A percentile compares a stretch with the other conserved stretches of the same genome.
These are phyloP conservation scores for Rutilus rutilus DNA, from an alignment of 2,113 vertebrate genomes.

Conservation along the genomic window DNA sequence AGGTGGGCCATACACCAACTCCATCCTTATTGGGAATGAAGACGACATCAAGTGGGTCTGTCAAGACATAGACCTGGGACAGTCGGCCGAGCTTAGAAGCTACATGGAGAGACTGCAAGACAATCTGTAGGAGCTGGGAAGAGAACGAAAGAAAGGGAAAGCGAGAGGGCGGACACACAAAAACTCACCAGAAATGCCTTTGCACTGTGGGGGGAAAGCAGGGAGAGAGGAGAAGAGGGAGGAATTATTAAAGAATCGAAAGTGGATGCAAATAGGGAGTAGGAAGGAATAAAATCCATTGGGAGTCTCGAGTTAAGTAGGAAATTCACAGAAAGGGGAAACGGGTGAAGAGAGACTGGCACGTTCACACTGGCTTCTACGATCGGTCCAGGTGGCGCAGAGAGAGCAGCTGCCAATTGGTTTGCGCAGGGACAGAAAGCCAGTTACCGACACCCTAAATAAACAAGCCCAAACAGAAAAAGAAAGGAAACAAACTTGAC, in stretches of 20 bases:
- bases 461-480: conserved; percentile 26
- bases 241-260: not conserved
- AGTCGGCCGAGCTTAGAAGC: conserved; percentile 89
- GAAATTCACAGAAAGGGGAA: conserved; percentile 14
- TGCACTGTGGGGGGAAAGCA: conserved; percentile 60
- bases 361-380: not conserved
- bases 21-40: conserved; percentile 88
- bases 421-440: conserved; percentile 23
- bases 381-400: conserved; percentile 15
- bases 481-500: conserved; percentile 46
- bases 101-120: conserved; percentile 98
- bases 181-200: conserved; percentile 84
- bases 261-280: conserved; percentile 39
- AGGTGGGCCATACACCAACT: conserved; percentile 87
- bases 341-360: conserved; percentile 23
- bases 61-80: conserved; percentile 92
- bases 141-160: conserved; percentile 69
- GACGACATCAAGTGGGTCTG: conserved; percentile 98
- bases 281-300: conserved; percentile 48
- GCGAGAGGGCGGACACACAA: conserved; percentile 72
- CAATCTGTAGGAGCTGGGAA: conserved; percentile 87
- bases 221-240: conserved; percentile 60
- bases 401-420: conserved; percentile 19
- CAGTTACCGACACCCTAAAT: conserved; percentile 19
- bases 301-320: conserved; percentile 16